Evolutionary conservation across 1,140 invertebrate species (phyloP), one percentile per base, ranked within the genome.

Genomic region (Patella vulgata): DNA sequence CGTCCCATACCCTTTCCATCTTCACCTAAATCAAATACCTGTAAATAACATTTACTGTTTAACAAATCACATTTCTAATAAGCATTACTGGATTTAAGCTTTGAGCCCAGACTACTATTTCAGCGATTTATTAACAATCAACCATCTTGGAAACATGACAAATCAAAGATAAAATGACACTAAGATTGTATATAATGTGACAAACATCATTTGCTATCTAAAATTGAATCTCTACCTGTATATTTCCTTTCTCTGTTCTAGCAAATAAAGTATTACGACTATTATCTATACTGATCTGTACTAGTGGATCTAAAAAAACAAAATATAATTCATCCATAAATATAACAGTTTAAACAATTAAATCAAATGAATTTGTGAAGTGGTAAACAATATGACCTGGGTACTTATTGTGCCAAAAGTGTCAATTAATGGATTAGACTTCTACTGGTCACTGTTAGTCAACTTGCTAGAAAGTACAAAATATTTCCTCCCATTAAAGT

Each of bases 251-350:
- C 68, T 87, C 84, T 60, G 93, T 93, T 5, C 97, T 85, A 27
- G 93, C 91, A 78, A 96, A 99, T 8, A 99, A 82, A 75, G 99
- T 92, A 79, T 96, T 89, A 55, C 97, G 87, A 30, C 89, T 90
- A 77, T 97, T 91, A 81, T 99, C 97, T 23, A 98, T 87, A 59
- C 90, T 89, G 74, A 99, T 95, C 85, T 97, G 94, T 46, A 90
- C 85, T 65, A 99, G 90, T 0, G 93, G 88, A 87, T 98, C 96
- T 86, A 66, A 50, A 79, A 77, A 52, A 42, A 5, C 14, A 28
- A 23, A 30, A 14, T 9, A 6, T 17, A 23, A 57, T 19, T 25
- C 21, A 11, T 28, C 12, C 12, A 8, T 30, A 52, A 28, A 11
- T 30, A 31, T 21, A 31, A 8, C 12, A 31, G 11, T 12, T 12